Percentiles rank a stretch among this genome's conserved stretches.
phyloP scores from a whole-genome alignment of 2,888 invertebrate species.

The Neocrepidodera transversa region DNA sequence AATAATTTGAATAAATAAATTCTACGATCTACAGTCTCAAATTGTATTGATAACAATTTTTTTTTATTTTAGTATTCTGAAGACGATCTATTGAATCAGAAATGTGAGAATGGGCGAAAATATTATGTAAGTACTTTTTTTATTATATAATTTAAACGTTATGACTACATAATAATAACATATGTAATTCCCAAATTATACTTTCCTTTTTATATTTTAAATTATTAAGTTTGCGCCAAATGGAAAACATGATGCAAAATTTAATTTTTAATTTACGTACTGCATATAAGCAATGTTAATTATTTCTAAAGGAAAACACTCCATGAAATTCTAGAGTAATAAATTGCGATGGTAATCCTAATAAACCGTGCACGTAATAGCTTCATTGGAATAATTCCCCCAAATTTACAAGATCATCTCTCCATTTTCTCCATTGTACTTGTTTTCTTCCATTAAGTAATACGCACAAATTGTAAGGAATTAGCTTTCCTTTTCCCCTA shows the following conservation, averaged over 20 bases:
- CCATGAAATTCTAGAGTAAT: conserved; percentile 32
- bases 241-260: no score
- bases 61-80: conserved; percentile 9
- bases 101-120: conserved; percentile 13
- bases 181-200: no score
- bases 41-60: no score
- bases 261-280: no score
- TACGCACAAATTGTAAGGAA: conserved; percentile 8
- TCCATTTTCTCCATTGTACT: conserved; percentile 10
- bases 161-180: no score
- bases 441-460: conserved; percentile 18
- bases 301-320: no score
- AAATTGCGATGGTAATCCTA: conserved; percentile 49
- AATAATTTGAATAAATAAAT: no score
- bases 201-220: no score
- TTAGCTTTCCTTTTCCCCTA: background rate
- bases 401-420: conserved; percentile 42
- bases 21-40: no score
- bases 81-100: conserved; percentile 9
- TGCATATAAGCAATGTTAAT: no score
- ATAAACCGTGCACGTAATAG: conserved; percentile 50
- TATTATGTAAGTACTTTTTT: conserved; percentile 16
- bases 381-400: conserved; percentile 51
- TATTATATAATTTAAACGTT: no score
- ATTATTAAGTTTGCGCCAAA: no score